Conservation (phyloP, 37 sponge, comb jelly and placozoan genomes). For the Tethya wilhelma region DNA sequence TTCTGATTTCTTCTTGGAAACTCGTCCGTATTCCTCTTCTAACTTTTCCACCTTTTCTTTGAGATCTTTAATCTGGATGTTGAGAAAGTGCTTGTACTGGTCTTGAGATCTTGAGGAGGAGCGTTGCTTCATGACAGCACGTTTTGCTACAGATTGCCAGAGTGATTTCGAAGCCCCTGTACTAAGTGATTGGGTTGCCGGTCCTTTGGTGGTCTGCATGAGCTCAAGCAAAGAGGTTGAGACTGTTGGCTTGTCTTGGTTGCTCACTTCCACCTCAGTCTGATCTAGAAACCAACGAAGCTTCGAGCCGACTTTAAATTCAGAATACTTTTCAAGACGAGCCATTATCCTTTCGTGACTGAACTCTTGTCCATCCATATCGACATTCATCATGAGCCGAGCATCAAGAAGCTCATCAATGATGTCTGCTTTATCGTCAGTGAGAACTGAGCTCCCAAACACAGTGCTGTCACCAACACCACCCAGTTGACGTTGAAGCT, state of each 20-base stretch:
- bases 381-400: neutral
- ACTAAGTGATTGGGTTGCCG: constrained; percentile 24
- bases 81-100: neutral
- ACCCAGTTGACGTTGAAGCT: neutral
- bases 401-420: neutral
- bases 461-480: neutral
- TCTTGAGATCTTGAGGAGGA: too few species aligned
- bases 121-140: neutral
- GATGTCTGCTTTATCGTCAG: neutral
- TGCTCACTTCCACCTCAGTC: neutral
- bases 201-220: neutral
- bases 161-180: neutral
- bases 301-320: neutral
- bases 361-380: neutral
- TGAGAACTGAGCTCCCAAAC: neutral
- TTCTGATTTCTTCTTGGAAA: neutral
- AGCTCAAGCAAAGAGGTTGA: too few species aligned
- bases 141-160: constrained; percentile 1
- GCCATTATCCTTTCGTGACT: neutral
- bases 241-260: neutral
- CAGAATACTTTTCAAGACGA: neutral
- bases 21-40: neutral
- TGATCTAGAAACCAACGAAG: neutral
- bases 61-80: neutral
- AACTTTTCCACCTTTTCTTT: neutral